phyloP scores from a whole-genome alignment of 37 sponge, comb jelly and placozoan species.

The Ianthella basta region DNA sequence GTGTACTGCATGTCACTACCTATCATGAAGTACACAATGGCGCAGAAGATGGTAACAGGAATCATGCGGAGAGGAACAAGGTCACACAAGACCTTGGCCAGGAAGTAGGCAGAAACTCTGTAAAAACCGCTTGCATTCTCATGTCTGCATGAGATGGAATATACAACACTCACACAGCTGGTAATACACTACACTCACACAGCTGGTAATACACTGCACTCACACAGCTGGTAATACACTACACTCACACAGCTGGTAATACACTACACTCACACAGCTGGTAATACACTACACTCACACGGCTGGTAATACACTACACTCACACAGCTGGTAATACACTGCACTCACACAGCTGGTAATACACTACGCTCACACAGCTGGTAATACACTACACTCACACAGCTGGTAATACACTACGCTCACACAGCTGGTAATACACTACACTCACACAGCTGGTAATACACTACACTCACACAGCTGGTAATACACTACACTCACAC shows the following conservation, averaged over 20 bases:
- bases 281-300: no score
- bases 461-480: no score
- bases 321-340: neutral
- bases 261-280: constrained; percentile 53
- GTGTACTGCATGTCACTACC: constrained; percentile 20
- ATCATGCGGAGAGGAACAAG: constrained; percentile 69
- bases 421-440: no score
- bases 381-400: no score
- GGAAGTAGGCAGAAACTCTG: constrained; percentile 82
- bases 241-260: neutral
- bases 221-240: no score
- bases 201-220: no score
- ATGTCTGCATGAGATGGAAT: constrained; percentile 52
- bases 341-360: no score
- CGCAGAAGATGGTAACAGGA: constrained; percentile 50
- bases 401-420: constrained; percentile 6
- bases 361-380: no score
- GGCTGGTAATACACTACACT: no score
- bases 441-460: no score
- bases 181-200: no score
- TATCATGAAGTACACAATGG: constrained; percentile 84
- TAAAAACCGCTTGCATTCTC: constrained; percentile 86
- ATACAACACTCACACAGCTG: neutral
- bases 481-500: constrained; percentile 45
- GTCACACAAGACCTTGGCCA: constrained; percentile 68